A percentile compares a stretch with the other conserved stretches of the same genome.
Conservation (phyloP, 2,113 vertebrate genomes). For the Enhydra lutris region DNA sequence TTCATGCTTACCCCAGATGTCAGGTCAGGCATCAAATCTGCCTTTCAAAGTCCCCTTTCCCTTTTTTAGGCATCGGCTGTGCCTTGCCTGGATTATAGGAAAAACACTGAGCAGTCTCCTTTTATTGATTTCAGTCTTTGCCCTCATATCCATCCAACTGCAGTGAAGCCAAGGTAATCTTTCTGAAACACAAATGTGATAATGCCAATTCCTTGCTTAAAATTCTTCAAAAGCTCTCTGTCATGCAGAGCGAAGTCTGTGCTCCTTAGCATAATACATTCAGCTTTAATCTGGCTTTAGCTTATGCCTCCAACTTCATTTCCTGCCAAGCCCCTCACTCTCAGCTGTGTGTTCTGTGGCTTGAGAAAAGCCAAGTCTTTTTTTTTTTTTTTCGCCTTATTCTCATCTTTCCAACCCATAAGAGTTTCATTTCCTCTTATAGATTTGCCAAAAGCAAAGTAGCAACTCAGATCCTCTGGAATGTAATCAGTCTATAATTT, state of each 20-base stretch:
- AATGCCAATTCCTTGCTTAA: conserved; percentile 22
- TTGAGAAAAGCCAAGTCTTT: background rate
- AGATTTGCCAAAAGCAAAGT: conserved; percentile 25
- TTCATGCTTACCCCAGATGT: background rate
- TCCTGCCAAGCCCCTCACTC: background rate
- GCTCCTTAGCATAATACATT: background rate
- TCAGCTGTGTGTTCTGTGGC: background rate
- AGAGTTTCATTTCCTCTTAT: conserved; percentile 6
- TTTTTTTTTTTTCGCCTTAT: background rate
- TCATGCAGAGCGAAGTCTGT: background rate
- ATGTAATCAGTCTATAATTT: background rate
- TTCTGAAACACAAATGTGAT: background rate
- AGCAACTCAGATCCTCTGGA: background rate
- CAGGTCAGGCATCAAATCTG: background rate
- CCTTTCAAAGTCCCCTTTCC: background rate
- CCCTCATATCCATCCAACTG: background rate
- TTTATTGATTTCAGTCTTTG: conserved; percentile 3
- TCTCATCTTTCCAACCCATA: background rate
- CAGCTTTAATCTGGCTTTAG: conserved; percentile 17
- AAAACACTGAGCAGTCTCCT: background rate
- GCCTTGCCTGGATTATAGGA: background rate
- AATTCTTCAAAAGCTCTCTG: conserved; percentile 16
- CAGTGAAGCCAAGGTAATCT: conserved; percentile 36
- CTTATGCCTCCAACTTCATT: conserved; percentile 19
- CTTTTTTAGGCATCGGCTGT: background rate